Percentiles rank a stretch among this genome's conserved stretches.
Conservation (phyloP, 2,797 vertebrate species). For the Varecia variegata region DNA sequence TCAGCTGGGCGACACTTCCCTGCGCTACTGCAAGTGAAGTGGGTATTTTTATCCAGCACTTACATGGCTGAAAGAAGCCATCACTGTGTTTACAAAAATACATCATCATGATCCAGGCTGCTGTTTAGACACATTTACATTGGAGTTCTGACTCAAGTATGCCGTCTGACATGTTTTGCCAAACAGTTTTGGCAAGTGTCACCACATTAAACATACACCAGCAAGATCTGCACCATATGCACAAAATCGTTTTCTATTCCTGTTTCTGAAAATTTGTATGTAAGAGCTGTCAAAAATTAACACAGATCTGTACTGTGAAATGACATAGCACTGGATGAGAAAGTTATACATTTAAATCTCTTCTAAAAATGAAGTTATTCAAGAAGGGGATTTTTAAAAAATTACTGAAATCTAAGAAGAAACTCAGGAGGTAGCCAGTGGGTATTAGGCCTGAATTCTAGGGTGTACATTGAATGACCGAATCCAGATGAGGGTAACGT, state of each 20-base stretch:
- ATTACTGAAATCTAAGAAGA: slow-evolving; percentile 39
- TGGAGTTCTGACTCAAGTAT: slow-evolving; percentile 61
- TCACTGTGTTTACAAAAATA: slow-evolving; percentile 83
- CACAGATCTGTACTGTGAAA: slow-evolving; percentile 73
- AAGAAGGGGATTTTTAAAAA: slow-evolving; percentile 33
- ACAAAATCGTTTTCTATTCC: slow-evolving; percentile 79
- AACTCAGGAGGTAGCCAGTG: slow-evolving; percentile 5
- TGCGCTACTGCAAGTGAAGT: slow-evolving; percentile 67
- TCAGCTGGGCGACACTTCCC: slow-evolving; percentile 59
- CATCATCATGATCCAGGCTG: slow-evolving; percentile 73
- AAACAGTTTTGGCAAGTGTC: slow-evolving; percentile 80
- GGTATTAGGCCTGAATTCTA: slow-evolving; percentile 36
- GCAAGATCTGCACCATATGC: slow-evolving; percentile 79
- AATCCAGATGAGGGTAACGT: background rate
- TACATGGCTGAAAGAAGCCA: slow-evolving; percentile 78
- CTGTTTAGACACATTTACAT: slow-evolving; percentile 76
- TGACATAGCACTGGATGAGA: slow-evolving; percentile 36
- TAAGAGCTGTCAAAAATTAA: slow-evolving; percentile 79
- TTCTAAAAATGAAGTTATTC: slow-evolving; percentile 24
- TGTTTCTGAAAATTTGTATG: slow-evolving; percentile 71
- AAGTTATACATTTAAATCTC: background rate
- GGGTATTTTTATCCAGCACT: slow-evolving; percentile 72
- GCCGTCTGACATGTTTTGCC: slow-evolving; percentile 80
- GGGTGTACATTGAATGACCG: background rate
- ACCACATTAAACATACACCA: slow-evolving; percentile 82